Evolutionary conservation across 2,888 invertebrate genomes (phyloP), one percentile per base, ranked within the genome.

Genomic region (Busseola fusca): DNA sequence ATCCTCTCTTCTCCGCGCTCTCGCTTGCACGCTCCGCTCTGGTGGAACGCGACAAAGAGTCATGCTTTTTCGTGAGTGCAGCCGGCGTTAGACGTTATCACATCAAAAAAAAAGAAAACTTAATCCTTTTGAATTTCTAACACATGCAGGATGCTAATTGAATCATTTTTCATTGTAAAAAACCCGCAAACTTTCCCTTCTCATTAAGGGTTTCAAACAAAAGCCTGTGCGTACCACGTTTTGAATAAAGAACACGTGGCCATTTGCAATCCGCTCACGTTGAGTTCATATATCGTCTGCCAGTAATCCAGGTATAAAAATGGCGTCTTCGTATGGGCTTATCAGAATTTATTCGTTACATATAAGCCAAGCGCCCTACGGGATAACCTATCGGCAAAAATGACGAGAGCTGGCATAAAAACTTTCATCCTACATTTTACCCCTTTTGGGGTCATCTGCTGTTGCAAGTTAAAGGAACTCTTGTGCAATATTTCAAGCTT

Each of bases 251-350:
- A 60, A 60, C 58, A 60, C 74, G 60, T 56, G 64, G 64, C 21
- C 59, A 42, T 76, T 76, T 73, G 54, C 16, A 79, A 64, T 16
- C 48, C 25, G 25, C 64, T 79, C 80, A 76, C 75, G 75, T 76
- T 74, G 21, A 10, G 34, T 18, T 56, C 42, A 79, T 76, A 59
- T 34, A 37, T 79, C 34, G 58, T 59, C 58, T 21, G 64, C 27
- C 64, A 45, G 80, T 80, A 79, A 74, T 74, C 59, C 74, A 60
- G 21, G 25, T 7, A 73, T 40, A 42, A 57, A 71, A 71, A 78
- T 74, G 75, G 63, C 59, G 64, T 45, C 56, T 25, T 65, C 12
- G 18, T n/a, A 57, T 4, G 25, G 18, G 18, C 64, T 64, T 60
- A 56, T 56, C 27, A n/a, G 5, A 59, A 77, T 77, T 56, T 77